These are phyloP conservation scores for Sphyrna mokarran DNA, from an alignment of 2,113 vertebrate genomes.

Conservation along the genomic window DNA sequence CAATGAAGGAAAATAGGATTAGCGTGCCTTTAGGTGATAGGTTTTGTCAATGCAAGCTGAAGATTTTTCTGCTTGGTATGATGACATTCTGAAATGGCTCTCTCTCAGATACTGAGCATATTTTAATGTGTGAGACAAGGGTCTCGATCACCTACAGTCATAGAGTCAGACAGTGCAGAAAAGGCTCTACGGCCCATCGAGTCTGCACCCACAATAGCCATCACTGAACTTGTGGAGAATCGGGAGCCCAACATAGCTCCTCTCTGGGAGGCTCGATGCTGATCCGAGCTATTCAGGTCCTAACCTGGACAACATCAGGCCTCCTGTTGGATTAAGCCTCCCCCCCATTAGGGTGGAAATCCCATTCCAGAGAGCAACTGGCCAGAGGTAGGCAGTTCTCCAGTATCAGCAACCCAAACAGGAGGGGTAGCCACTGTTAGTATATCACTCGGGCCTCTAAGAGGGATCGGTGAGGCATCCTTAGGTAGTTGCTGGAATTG, in stretches of 20 bases:
- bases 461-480: not conserved
- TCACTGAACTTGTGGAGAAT: too few species aligned
- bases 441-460: not conserved
- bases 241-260: too few species aligned
- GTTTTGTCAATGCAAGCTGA: too few species aligned
- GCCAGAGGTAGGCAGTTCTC: not conserved
- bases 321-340: not conserved
- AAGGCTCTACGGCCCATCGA: too few species aligned
- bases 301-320: not conserved
- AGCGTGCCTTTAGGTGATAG: too few species aligned
- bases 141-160: too few species aligned
- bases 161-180: too few species aligned
- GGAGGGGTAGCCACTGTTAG: not conserved
- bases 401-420: not conserved
- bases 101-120: not conserved
- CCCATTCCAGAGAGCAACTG: too few species aligned
- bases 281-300: not conserved
- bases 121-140: too few species aligned
- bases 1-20: too few species aligned
- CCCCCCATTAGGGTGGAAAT: not conserved
- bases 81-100: not conserved
- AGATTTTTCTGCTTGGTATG: too few species aligned
- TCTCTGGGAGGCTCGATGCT: not conserved
- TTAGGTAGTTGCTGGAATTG: not conserved
- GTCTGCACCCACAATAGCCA: too few species aligned